These are phyloP conservation scores for Hippopotamus amphibius DNA, from an alignment of 2,113 vertebrate genomes.

Conservation along the genomic window DNA sequence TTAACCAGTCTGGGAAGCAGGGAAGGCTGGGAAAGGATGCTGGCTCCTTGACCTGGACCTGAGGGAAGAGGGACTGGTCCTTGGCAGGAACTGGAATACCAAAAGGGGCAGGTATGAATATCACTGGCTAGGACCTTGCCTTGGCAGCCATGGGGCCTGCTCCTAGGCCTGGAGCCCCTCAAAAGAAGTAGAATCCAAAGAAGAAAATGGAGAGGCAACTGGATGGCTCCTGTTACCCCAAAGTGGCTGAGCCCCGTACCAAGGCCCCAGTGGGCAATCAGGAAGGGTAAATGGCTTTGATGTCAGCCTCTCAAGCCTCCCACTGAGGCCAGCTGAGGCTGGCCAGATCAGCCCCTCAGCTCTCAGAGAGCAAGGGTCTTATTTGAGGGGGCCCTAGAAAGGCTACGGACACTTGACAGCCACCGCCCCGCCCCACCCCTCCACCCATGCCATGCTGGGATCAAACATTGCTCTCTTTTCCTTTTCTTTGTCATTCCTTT, in stretches of 20 bases:
- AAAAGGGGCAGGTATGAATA: neutral
- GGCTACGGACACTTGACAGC: neutral
- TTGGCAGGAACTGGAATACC: neutral
- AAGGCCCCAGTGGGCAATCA: neutral
- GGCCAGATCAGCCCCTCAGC: neutral
- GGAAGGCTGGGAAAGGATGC: slow-evolving; percentile 30
- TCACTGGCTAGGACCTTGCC: neutral
- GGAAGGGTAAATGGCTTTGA: neutral
- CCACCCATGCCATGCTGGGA: neutral
- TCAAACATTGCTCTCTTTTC: neutral
- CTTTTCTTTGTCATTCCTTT: neutral
- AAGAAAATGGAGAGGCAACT: neutral
- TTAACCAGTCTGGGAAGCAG: neutral
- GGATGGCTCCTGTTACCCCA: neutral
- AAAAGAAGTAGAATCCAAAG: neutral
- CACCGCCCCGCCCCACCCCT: too few species aligned
- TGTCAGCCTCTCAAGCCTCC: neutral
- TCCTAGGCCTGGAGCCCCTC: neutral
- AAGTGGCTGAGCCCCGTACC: neutral
- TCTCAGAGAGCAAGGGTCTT: neutral
- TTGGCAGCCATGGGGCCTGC: neutral
- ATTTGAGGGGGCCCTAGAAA: neutral
- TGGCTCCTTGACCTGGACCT: slow-evolving; percentile 33
- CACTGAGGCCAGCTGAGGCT: too few species aligned
- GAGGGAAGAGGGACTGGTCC: neutral